These are phyloP conservation scores for Axis porcinus DNA, from an alignment of 2,113 vertebrate genomes.

Conservation along the genomic window DNA sequence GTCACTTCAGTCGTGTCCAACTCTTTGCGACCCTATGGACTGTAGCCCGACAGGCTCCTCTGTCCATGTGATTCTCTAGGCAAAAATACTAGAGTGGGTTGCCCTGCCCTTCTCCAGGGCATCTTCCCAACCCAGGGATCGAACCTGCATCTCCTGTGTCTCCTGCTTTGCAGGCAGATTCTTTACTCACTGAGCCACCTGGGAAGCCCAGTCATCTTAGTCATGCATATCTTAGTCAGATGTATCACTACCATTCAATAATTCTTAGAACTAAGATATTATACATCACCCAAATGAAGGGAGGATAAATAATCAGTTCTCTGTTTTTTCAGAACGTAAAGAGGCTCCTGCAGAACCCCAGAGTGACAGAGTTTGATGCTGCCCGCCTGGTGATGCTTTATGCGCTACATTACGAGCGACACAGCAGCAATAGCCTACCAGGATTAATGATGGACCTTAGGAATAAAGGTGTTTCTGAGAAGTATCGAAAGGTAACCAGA, in stretches of 20 bases:
- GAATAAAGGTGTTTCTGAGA: constrained; percentile 86
- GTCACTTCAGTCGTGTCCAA: neutral
- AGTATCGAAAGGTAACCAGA: constrained; percentile 85
- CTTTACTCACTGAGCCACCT: neutral
- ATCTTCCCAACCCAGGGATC: neutral
- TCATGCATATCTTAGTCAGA: neutral
- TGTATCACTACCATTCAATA: neutral
- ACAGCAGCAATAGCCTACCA: constrained; percentile 88
- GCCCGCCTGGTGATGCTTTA: constrained; percentile 93
- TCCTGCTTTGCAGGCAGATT: neutral
- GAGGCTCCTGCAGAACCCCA: constrained; percentile 90
- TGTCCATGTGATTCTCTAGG: neutral
- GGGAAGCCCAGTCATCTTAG: neutral
- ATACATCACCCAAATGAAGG: neutral
- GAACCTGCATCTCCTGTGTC: neutral
- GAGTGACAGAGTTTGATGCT: constrained; percentile 87
- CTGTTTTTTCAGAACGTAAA: constrained; percentile 86
- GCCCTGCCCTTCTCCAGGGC: neutral
- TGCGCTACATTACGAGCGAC: constrained; percentile 93
- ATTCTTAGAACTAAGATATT: neutral
- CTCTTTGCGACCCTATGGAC: neutral
- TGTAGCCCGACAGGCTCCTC: neutral
- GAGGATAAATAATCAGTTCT: neutral
- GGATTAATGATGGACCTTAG: constrained; percentile 88
- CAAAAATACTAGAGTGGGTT: neutral